Percentiles rank a stretch among this genome's conserved stretches.
These are phyloP conservation scores for Acleris emargana DNA, from an alignment of 2,888 invertebrate species.

Conservation along the genomic window DNA sequence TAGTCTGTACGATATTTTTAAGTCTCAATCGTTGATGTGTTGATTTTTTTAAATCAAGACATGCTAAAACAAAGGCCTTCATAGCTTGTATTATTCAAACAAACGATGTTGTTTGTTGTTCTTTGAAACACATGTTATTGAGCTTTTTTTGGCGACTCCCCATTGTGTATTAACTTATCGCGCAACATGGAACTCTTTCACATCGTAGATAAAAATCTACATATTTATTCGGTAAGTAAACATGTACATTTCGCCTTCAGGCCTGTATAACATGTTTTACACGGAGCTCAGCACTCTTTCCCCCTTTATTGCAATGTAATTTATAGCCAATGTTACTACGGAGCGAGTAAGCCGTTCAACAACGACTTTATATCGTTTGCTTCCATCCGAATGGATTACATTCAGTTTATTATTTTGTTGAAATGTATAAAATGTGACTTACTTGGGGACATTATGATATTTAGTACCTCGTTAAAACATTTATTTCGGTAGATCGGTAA, in stretches of 20 bases:
- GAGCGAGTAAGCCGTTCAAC: conserved; percentile 26
- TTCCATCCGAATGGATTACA: conserved; percentile 1
- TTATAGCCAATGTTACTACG: conserved; percentile 33
- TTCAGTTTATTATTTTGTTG: neutral
- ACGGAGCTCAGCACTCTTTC: conserved; percentile 23
- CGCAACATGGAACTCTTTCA: neutral
- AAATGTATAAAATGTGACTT: neutral
- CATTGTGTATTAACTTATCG: too few species aligned
- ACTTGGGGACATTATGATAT: neutral
- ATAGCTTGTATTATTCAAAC: too few species aligned
- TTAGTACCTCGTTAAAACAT: too few species aligned
- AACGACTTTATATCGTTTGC: conserved; percentile 13
- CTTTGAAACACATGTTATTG: too few species aligned
- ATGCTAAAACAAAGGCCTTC: too few species aligned
- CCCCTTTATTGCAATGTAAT: conserved; percentile 22
- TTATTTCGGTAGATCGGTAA: neutral
- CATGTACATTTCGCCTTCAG: conserved; percentile 2
- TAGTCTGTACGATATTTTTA: too few species aligned
- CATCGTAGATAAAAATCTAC: neutral
- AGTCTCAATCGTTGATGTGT: too few species aligned
- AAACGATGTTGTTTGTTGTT: too few species aligned
- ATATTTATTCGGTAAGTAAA: conserved; percentile 14
- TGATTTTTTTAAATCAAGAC: too few species aligned
- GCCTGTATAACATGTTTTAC: conserved; percentile 17
- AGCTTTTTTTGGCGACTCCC: too few species aligned